Base-by-base conservation (phyloP, 2,113 vertebrate genomes). In the Pavo muticus region DNA sequence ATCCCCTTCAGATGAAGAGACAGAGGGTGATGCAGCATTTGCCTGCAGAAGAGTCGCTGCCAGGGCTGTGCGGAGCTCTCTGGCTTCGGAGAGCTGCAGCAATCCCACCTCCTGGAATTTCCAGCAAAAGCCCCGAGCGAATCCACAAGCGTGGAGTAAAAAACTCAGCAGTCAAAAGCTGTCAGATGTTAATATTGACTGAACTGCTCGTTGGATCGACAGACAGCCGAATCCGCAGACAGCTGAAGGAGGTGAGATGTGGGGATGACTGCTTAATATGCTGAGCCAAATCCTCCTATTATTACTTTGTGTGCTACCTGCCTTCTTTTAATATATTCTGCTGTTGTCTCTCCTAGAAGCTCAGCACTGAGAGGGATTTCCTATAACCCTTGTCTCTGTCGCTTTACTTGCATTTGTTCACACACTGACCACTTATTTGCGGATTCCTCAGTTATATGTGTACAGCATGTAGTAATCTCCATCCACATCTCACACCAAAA, bases 31-130 rank as follows among this genome's bases (percentile, higher is more conserved):
- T 95, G 95, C 95, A 96, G 94, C 94, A 90, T 95, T 94, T 20
- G 91, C 93, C 96, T 96, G 95, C 95, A 95, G 91, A 35, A 95
- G 90, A 93, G 91, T 94, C 91, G 57, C 91, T 93, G 96, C 93
- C 95, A 96, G 94, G 88, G 90, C 93, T 94, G 91, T 10, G 93
- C 87, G 2, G 95, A 94, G 86, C 91, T 95, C 15, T 6, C 67
- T 32, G 78, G 70, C 91, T 94, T 56, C 1, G 7, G 91, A 63
- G 84, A 92, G 89, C 89, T 25, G 89, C 94, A 93, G 94, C 90
- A 93, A 83, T 87, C 83, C 91, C 91, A 73, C 88, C 11, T 35
- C 69, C 82, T 12, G 40, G 90, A 90, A 76, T 80, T 91, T 7
- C 29, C 37, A 90, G 82, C 88, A 52, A 88, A 82, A 89, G 88